Conservation (phyloP, 2,113 vertebrate species). For the Tringa solitaria region DNA sequence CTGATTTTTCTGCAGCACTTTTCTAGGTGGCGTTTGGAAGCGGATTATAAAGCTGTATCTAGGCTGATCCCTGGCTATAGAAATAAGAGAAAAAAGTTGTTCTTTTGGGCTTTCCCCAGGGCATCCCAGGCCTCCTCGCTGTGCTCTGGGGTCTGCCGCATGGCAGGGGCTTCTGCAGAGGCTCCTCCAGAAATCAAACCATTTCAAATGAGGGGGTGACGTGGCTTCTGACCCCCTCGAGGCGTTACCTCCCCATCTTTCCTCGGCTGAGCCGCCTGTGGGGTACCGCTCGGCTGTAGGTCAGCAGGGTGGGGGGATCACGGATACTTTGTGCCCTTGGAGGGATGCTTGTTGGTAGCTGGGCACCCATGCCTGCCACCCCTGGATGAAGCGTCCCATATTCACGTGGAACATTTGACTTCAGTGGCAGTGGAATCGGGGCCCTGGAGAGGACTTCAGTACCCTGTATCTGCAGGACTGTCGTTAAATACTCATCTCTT, state of each 20-base stretch:
- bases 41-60: neutral
- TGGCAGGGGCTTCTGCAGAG: neutral
- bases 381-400: neutral
- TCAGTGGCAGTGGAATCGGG: neutral
- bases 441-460: neutral
- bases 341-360: neutral
- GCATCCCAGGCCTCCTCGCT: rapidly evolving
- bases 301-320: neutral
- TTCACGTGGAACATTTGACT: neutral
- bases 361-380: neutral
- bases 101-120: neutral
- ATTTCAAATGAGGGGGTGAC: neutral
- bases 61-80: neutral
- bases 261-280: neutral
- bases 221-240: neutral
- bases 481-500: neutral
- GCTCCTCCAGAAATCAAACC: neutral
- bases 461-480: neutral
- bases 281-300: neutral
- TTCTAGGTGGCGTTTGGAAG: neutral
- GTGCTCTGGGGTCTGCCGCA: neutral
- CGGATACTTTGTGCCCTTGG: neutral
- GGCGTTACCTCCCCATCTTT: neutral
- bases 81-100: neutral
- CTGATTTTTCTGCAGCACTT: neutral